These are phyloP conservation scores for Brienomyrus brachyistius DNA, from an alignment of 2,113 vertebrate species.

Conservation along the genomic window DNA sequence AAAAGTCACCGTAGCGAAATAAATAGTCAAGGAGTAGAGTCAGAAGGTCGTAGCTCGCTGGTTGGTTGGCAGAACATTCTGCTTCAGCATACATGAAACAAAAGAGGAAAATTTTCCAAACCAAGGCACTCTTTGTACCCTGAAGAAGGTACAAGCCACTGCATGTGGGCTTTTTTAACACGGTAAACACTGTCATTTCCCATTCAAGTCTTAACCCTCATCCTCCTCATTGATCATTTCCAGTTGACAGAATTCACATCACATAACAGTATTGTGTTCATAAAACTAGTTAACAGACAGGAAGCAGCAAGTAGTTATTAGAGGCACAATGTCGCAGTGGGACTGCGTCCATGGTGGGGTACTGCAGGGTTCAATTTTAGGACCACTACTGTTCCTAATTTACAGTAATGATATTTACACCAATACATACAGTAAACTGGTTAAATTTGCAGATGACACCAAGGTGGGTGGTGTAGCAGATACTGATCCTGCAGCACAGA, in stretches of 20 bases:
- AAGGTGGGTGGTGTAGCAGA: too few species aligned
- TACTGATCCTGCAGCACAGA: too few species aligned
- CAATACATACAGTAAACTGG: too few species aligned
- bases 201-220: not conserved
- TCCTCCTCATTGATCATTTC: not conserved
- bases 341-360: too few species aligned
- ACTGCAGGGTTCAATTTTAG: too few species aligned
- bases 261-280: not conserved
- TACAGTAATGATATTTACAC: too few species aligned
- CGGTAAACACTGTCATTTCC: not conserved
- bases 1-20: not conserved
- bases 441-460: too few species aligned
- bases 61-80: not conserved
- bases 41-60: not conserved
- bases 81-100: not conserved
- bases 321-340: too few species aligned
- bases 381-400: too few species aligned
- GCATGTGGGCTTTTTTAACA: not conserved
- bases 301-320: too few species aligned
- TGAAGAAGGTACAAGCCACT: not conserved
- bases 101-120: not conserved
- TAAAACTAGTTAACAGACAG: too few species aligned
- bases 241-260: not conserved
- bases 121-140: not conserved
- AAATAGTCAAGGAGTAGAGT: not conserved